Evolutionary conservation across 1,140 invertebrate species (phyloP).

Genomic region (Pomacea maculata): DNA sequence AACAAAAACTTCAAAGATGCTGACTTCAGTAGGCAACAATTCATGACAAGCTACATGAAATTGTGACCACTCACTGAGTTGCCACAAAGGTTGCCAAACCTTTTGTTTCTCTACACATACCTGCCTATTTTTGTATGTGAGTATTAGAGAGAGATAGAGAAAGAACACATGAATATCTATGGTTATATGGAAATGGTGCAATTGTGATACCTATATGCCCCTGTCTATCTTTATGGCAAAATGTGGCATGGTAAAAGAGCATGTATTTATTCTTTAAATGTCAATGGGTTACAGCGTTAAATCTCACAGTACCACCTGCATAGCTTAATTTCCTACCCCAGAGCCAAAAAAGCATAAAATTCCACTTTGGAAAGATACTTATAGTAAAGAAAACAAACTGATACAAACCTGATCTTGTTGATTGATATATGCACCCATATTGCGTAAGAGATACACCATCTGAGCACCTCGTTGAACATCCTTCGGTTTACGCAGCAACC

Average conservation of each 20-base stretch:
- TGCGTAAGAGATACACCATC: slow-evolving; percentile 41
- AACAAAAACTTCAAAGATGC: too few relatives aligned
- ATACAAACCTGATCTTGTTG: slow-evolving; percentile 35
- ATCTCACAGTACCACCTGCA: neutral
- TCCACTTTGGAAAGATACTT: neutral
- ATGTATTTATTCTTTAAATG: too few relatives aligned
- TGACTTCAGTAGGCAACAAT: too few relatives aligned
- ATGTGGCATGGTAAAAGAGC: too few relatives aligned
- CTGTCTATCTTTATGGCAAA: too few relatives aligned
- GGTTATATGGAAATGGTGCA: neutral
- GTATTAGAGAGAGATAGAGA: neutral
- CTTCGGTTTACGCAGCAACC: slow-evolving; percentile 12
- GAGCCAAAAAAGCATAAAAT: neutral
- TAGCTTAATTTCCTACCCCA: neutral
- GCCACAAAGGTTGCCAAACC: too few relatives aligned
- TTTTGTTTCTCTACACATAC: neutral
- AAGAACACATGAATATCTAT: neutral
- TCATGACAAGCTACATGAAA: too few relatives aligned
- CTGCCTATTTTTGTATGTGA: neutral
- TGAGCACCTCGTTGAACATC: slow-evolving; percentile 23
- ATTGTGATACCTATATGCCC: too few relatives aligned
- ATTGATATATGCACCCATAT: slow-evolving; percentile 40
- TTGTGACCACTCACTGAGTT: too few relatives aligned
- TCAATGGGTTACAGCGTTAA: neutral
- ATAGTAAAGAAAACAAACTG: neutral